Base-by-base conservation (phyloP, 2,797 vertebrate species). In the Thripadectes ignobilis region DNA sequence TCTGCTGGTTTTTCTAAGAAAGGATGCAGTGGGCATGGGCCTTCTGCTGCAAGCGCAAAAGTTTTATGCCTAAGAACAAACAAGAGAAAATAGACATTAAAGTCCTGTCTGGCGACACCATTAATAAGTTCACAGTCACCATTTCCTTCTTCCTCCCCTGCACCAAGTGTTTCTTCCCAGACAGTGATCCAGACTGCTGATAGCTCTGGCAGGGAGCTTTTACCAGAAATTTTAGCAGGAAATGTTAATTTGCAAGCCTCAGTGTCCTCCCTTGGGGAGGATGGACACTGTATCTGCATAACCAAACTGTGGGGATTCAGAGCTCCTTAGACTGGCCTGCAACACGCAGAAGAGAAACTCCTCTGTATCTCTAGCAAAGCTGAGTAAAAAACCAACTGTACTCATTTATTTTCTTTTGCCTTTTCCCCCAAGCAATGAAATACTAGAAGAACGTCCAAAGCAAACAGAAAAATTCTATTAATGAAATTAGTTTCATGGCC, bases 191-290 rank as follows among this genome's bases (percentile, higher is more conserved):
- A 96, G 94, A 95, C 93, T 93, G 65, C 96, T 96, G 96, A 97
- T 95, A 97, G 94, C 95, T 93, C 92, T 89, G 94, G 83, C 91
- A 95, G 74, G 84, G 94, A 95, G 83, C 77, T 96, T 95, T 95
- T 96, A 97, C 95, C 96, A 97, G 96, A 96, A 96, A 91, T 95
- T 92, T 82, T 85, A 95, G 92, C 96, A 97, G 96, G 96, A 97
- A 97, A 95, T 30, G 77, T 94, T 95, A 85, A 88, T 93, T 95
- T 94, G 85, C 71, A 76, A 93, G 73, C 89, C 85, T 93, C 48
- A 0, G 48, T 82, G 96, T 95, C 94, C 89, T 96, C 94, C 95
- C 92, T 62, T 12, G 4, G 79, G 96, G 78, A 91, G 52, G 78
- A 88, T 3, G 2, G 73, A 66, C 0, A 0, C 61, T 58, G 30